A percentile compares a stretch with the other conserved stretches of the same genome.
Conservation (phyloP, 2,113 vertebrate species). For the Hypanus sabinus region DNA sequence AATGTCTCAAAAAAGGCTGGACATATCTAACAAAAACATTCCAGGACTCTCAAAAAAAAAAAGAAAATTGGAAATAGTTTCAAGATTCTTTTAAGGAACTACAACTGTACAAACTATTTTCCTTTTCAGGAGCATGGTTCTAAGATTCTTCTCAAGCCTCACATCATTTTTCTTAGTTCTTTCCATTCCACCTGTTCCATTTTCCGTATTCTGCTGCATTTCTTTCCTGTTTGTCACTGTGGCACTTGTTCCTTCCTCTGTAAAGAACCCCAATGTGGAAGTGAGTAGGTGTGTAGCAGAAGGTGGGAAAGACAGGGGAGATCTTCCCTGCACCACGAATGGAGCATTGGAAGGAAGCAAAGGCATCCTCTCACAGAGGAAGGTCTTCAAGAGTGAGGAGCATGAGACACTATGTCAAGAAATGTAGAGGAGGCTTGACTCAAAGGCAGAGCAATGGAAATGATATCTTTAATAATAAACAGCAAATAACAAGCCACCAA, state of each 20-base stretch:
- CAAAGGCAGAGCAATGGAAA: too few species aligned
- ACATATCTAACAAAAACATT: neutral
- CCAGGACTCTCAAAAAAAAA: neutral
- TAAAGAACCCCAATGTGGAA: neutral
- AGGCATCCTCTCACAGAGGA: neutral
- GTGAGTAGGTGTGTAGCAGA: neutral
- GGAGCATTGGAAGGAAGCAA: neutral
- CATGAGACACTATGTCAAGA: neutral
- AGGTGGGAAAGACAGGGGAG: neutral
- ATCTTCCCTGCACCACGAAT: neutral
- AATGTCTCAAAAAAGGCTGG: neutral
- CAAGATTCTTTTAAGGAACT: neutral
- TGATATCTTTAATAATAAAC: too few species aligned
- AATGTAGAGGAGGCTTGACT: too few species aligned
- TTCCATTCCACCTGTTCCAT: neutral
- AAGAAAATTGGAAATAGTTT: neutral
- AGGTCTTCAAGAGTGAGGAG: neutral
- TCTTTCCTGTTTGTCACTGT: neutral
- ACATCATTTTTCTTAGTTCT: neutral
- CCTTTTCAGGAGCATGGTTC: neutral
- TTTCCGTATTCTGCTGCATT: neutral
- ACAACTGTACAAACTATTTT: neutral
- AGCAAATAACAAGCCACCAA: too few species aligned
- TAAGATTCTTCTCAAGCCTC: neutral
- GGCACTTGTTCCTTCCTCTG: neutral